Percentiles rank a stretch among this genome's conserved stretches.
phyloP scores from a whole-genome alignment of 2,113 vertebrate species.

The Ophiodon elongatus region DNA sequence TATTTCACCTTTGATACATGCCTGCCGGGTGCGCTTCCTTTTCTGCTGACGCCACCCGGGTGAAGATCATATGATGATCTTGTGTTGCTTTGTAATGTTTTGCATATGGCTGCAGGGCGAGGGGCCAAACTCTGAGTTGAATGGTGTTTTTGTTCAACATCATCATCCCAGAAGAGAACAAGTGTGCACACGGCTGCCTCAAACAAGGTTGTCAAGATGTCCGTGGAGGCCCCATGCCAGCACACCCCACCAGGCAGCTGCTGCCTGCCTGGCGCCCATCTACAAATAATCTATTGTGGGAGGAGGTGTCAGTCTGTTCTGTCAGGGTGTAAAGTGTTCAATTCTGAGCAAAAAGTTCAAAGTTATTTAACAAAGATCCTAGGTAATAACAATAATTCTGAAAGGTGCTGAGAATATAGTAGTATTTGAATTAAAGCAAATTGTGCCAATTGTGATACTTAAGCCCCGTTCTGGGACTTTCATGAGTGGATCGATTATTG shows the following conservation, averaged over 20 bases:
- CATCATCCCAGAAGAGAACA: slow-evolving; percentile 71
- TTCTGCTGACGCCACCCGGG: slow-evolving; percentile 51
- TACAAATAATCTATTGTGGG: slow-evolving; percentile 74
- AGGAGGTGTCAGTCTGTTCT: slow-evolving; percentile 62
- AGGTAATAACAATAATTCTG: slow-evolving; percentile 22
- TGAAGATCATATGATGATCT: slow-evolving; percentile 76
- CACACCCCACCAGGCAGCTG: slow-evolving; percentile 74
- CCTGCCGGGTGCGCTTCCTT: slow-evolving; percentile 53
- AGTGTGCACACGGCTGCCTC: slow-evolving; percentile 60
- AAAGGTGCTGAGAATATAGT: neutral
- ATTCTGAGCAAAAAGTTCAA: slow-evolving; percentile 11
- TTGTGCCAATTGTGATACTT: neutral
- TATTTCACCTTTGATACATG: slow-evolving; percentile 58
- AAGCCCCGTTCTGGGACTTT: neutral
- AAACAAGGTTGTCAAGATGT: slow-evolving; percentile 75
- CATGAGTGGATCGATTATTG: neutral
- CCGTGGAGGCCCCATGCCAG: slow-evolving; percentile 61
- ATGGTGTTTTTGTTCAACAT: slow-evolving; percentile 79
- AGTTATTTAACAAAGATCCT: slow-evolving; percentile 22
- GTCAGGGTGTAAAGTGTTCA: slow-evolving; percentile 30
- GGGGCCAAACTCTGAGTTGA: slow-evolving; percentile 74
- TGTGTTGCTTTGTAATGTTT: slow-evolving; percentile 79
- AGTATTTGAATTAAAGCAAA: slow-evolving; percentile 1
- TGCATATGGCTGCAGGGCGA: slow-evolving; percentile 72
- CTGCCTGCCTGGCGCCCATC: slow-evolving; percentile 74